Base-by-base conservation (phyloP, 64 coral and sea anemone genomes). In the Porites australiensis region DNA sequence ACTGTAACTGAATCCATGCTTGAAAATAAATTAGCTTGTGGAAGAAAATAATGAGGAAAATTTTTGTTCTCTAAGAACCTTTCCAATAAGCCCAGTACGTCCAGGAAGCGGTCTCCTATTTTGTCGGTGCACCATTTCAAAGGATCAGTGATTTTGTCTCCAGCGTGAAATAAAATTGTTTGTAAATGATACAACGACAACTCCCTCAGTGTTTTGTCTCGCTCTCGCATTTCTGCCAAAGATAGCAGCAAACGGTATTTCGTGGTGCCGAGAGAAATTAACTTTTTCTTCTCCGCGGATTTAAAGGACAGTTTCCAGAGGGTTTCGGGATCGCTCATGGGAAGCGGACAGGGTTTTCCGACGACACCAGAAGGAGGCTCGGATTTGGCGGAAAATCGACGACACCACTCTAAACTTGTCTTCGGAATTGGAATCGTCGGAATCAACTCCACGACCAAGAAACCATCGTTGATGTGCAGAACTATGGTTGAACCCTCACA, bases 221-320 rank as follows among this genome's bases (percentile, higher is more conserved):
- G 82, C 53, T 67, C 60, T 66, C 92, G 64, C 51, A 97, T 67
- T 76, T 97, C 95, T 52, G 86, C 75, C 27, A 97, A 47, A 3
- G 79, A 87, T 11, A 82, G 44, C 8, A 94, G 50, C 23, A 97
- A 46, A 13, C 85, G 52, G 22, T 66, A 59, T 74, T 97, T 92
- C 8, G 46, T 83, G 3, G 67, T 80, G 1, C 77, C 54, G 10
- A 97, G 44, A 52, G 93, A 77, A 22, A 72, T 60, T 8, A 94
- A 74, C 66, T 86, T 85, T 65, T 58, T 91, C 51, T 89, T 89
- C 47, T 97, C 95, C 3, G 91, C 88, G 52, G 63, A 76, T 6
- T 55, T 27, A 75, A 94, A 97, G 13, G 95, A 97, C 22, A 97
- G 43, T 77, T 89, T 47, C 95, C 95, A 97, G 16, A 97, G 89